phyloP scores from a whole-genome alignment of 2,888 invertebrate species.

The Ommatoiulus sabulosus region DNA sequence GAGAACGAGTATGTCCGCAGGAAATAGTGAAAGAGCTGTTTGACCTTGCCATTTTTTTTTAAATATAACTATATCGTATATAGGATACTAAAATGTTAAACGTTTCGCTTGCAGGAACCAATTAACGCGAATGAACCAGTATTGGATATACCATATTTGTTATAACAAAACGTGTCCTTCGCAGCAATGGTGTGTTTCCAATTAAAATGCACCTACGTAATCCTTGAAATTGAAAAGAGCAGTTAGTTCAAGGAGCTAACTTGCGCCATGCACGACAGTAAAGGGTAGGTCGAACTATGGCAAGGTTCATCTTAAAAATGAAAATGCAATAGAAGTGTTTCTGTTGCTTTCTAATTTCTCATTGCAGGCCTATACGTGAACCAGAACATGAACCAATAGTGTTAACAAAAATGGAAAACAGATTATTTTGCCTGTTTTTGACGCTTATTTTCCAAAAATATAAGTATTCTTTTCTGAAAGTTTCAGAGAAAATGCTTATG shows the following conservation, averaged over 20 bases:
- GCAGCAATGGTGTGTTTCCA: background rate
- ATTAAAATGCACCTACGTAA: background rate
- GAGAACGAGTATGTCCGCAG: background rate
- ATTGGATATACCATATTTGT: background rate
- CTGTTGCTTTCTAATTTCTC: background rate
- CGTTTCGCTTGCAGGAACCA: background rate
- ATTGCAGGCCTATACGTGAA: background rate
- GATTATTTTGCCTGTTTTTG: background rate
- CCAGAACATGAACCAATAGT: background rate
- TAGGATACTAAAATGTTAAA: background rate
- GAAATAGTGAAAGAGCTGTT: background rate
- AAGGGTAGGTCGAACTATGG: background rate
- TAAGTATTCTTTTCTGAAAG: too few species aligned
- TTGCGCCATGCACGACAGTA: background rate
- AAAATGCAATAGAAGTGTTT: background rate
- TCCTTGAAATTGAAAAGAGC: slow-evolving; percentile 41
- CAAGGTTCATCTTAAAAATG: slow-evolving; percentile 16
- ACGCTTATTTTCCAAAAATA: too few species aligned
- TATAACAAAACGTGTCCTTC: slow-evolving; percentile 31
- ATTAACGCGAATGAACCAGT: background rate
- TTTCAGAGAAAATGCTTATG: too few species aligned
- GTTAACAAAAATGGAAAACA: background rate
- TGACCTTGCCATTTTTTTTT: background rate
- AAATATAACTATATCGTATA: background rate
- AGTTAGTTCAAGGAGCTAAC: slow-evolving; percentile 37